phyloP scores from a whole-genome alignment of 2,888 invertebrate species.

The Anoplius nigerrimus region DNA sequence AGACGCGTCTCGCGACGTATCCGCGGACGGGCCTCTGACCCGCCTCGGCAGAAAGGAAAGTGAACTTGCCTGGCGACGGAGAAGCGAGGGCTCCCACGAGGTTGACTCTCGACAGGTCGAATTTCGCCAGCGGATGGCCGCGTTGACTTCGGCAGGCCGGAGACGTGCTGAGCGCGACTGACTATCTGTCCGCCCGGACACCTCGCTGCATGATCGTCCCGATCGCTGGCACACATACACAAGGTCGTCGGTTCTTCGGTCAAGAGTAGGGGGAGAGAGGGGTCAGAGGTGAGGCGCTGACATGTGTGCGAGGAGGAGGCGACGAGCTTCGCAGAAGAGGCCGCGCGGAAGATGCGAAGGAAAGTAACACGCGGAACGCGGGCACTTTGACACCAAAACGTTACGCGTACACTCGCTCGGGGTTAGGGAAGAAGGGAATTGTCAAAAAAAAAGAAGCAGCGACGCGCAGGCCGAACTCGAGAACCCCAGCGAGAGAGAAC shows the following conservation, averaged over 20 bases:
- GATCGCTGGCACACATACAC: too few species aligned
- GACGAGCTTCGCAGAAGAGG: conserved; percentile 17
- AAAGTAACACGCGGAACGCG: conserved; percentile 1
- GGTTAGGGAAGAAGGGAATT: conserved; percentile 19
- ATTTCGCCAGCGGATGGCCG: background rate
- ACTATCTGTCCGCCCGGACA: too few species aligned
- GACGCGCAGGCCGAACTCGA: conserved; percentile 14
- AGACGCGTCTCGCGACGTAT: too few species aligned
- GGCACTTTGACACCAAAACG: too few species aligned
- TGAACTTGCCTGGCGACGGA: too few species aligned
- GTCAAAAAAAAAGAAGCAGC: conserved; percentile 19
- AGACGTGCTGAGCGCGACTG: conserved; percentile 3
- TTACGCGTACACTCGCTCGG: conserved; percentile 24
- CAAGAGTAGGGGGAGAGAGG: background rate
- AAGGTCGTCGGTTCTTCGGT: background rate
- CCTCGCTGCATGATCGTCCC: too few species aligned
- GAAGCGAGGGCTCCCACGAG: too few species aligned
- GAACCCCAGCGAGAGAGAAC: conserved; percentile 36
- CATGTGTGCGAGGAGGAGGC: conserved; percentile 28
- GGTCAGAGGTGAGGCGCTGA: conserved; percentile 24
- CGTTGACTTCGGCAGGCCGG: background rate
- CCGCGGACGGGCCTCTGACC: too few species aligned
- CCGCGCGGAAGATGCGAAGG: conserved; percentile 23
- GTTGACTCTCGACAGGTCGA: too few species aligned
- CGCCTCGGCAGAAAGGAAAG: too few species aligned